Evolutionary conservation across 37 sponge, comb jelly and placozoan species (phyloP).

Genomic region (Dysidea cf. avara): DNA sequence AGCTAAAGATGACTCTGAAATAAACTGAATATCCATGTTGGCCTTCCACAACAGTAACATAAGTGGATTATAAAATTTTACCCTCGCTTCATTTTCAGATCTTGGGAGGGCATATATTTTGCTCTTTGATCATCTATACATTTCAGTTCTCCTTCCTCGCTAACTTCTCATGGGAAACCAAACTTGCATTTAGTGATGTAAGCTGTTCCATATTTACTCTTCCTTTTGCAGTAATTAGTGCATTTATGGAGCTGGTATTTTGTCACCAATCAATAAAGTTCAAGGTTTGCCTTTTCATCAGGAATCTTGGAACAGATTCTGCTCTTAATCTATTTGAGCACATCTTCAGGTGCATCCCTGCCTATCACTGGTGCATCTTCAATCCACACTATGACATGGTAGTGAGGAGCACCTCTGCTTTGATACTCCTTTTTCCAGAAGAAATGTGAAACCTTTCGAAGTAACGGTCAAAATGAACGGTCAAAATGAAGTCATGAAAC

Average conservation of each 20-base stretch:
- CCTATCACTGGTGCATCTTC: constrained; percentile 44
- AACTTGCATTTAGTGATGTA: too few relatives aligned
- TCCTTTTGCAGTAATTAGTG: constrained; percentile 31
- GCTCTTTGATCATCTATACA: too few relatives aligned
- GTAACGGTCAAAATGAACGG: constrained; percentile 18
- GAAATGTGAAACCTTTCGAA: constrained; percentile 46
- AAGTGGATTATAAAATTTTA: constrained; percentile 60
- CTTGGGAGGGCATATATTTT: too few relatives aligned
- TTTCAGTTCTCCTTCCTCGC: too few relatives aligned
- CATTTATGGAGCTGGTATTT: constrained; percentile 38
- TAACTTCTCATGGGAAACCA: too few relatives aligned
- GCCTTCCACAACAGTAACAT: constrained; percentile 53
- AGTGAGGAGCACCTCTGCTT: constrained; percentile 40
- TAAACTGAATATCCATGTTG: too few relatives aligned
- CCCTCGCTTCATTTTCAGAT: constrained; percentile 45
- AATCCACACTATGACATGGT: constrained; percentile 59
- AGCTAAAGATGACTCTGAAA: too few relatives aligned
- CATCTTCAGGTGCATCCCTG: too few relatives aligned
- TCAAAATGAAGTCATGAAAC: constrained; percentile 26
- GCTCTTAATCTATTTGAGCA: too few relatives aligned
- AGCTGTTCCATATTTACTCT: constrained; percentile 7
- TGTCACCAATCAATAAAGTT: too few relatives aligned
- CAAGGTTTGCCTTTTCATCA: constrained; percentile 43
- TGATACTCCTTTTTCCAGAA: constrained; percentile 37
- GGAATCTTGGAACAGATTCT: too few relatives aligned